A percentile compares a stretch with the other conserved stretches of the same genome.
phyloP scores from a whole-genome alignment of 2,888 invertebrate species.

The Rhingia rostrata region DNA sequence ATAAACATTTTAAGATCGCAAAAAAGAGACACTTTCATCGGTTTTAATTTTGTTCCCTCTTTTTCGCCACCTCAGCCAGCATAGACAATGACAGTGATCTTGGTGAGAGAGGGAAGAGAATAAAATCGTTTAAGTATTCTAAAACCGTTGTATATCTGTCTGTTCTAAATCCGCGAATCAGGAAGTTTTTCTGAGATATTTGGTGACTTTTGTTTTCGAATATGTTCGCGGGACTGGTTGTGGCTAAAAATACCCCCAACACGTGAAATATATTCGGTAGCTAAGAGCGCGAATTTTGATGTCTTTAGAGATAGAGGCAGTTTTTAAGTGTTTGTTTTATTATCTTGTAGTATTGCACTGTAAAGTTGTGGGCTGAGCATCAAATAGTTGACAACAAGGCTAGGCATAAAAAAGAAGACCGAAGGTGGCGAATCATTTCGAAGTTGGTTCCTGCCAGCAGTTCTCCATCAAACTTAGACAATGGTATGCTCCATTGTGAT shows the following conservation, averaged over 20 bases:
- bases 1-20: background rate
- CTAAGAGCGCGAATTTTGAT: constrained; percentile 4
- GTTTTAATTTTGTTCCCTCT: constrained; percentile 28
- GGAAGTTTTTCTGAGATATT: constrained; percentile 20
- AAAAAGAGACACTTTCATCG: constrained; percentile 1
- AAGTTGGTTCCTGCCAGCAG: too few relatives aligned
- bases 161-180: constrained; percentile 18
- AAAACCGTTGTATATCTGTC: constrained; percentile 15
- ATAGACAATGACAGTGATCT: constrained; percentile 65
- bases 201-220: constrained; percentile 2
- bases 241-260: constrained; percentile 42
- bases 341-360: too few relatives aligned
- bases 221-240: background rate
- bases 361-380: too few relatives aligned
- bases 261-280: constrained; percentile 7
- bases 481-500: too few relatives aligned
- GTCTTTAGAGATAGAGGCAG: background rate
- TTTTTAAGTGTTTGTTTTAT: background rate
- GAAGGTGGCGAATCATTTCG: too few relatives aligned
- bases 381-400: too few relatives aligned
- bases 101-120: constrained; percentile 16
- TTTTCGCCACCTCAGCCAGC: constrained; percentile 13
- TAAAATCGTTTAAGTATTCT: constrained; percentile 38
- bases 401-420: too few relatives aligned
- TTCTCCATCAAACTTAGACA: too few relatives aligned